These are phyloP conservation scores for Hemiprocne comata DNA, from an alignment of 2,113 vertebrate genomes.

Conservation along the genomic window DNA sequence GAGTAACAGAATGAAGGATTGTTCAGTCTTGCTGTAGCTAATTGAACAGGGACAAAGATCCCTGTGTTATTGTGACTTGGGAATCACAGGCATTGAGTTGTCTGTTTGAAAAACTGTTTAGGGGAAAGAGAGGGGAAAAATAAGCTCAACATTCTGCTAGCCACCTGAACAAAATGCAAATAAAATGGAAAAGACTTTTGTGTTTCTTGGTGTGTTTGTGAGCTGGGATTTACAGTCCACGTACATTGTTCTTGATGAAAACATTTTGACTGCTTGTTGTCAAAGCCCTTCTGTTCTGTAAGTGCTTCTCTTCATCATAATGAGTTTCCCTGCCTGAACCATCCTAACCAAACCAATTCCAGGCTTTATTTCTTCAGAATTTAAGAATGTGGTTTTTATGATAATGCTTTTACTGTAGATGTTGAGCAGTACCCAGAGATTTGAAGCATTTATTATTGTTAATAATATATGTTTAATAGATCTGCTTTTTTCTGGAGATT, in stretches of 20 bases:
- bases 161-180: not conserved
- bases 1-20: not conserved
- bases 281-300: conserved; percentile 5
- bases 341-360: not conserved
- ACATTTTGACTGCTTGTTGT: conserved; percentile 33
- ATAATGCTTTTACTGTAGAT: not conserved
- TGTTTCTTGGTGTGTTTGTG: not conserved
- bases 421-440: not conserved
- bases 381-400: conserved; percentile 11
- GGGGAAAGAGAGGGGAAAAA: not conserved
- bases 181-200: not conserved
- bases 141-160: not conserved
- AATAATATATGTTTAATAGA: conserved; percentile 39
- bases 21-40: not conserved
- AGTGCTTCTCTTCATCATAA: conserved; percentile 47
- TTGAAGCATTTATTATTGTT: conserved; percentile 45
- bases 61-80: not conserved
- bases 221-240: not conserved
- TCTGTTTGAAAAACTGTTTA: not conserved
- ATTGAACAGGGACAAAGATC: not conserved
- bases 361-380: not conserved
- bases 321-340: conserved; percentile 21
- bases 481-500: not conserved
- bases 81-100: not conserved
- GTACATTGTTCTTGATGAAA: conserved; percentile 28